These are phyloP conservation scores for Ophiodon elongatus DNA, from an alignment of 2,113 vertebrate species.

Conservation along the genomic window DNA sequence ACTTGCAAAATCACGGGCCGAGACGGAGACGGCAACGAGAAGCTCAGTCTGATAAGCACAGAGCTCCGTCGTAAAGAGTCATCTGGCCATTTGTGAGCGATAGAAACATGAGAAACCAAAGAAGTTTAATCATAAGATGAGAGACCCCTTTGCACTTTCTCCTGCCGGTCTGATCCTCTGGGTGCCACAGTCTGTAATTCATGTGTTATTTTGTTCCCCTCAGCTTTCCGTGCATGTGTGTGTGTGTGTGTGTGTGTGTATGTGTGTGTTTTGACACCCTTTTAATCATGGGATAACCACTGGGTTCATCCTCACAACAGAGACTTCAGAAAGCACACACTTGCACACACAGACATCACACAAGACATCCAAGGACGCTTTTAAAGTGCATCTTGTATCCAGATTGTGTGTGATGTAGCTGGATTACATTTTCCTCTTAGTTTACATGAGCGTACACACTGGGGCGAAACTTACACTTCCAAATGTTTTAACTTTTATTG, in stretches of 20 bases:
- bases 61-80: constrained; percentile 22
- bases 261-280: constrained; percentile 47
- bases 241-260: neutral
- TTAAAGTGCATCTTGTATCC: constrained; percentile 40
- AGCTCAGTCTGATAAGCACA: constrained; percentile 18
- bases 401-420: constrained; percentile 37
- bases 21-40: neutral
- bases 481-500: neutral
- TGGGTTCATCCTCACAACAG: constrained; percentile 49
- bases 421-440: constrained; percentile 9
- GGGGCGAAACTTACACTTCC: constrained; percentile 1
- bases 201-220: constrained; percentile 37
- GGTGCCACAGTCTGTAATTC: constrained; percentile 61
- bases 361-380: constrained; percentile 9
- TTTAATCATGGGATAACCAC: constrained; percentile 69
- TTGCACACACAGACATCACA: constrained; percentile 35
- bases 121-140: constrained; percentile 43
- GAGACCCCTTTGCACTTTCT: constrained; percentile 56
- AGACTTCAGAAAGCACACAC: constrained; percentile 54
- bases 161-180: constrained; percentile 54
- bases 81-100: constrained; percentile 36
- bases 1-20: constrained; percentile 22
- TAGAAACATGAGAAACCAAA: constrained; percentile 37
- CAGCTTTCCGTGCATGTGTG: constrained; percentile 46
- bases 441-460: constrained; percentile 27